Percentiles rank a stretch among this genome's conserved stretches.
Conservation (phyloP, 2,888 invertebrate species). For the Polylopha cassiicola region DNA sequence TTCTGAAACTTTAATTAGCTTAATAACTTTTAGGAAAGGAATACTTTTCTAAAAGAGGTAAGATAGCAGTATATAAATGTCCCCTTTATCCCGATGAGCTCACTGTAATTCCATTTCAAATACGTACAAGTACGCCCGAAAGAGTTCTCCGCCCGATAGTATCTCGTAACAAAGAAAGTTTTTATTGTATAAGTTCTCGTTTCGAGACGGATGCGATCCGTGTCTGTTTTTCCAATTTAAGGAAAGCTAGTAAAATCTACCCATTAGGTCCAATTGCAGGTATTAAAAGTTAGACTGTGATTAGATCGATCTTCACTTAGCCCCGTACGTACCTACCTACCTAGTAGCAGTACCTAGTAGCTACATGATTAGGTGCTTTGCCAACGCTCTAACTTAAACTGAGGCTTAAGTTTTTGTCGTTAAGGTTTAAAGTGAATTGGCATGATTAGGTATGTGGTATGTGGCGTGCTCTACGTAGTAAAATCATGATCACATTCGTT, state of each 20-base stretch:
- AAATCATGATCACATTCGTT: conserved; percentile 8
- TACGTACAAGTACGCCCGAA: conserved; percentile 47
- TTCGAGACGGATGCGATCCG: conserved; percentile 50
- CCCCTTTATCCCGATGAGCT: conserved; percentile 28
- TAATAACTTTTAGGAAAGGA: conserved; percentile 35
- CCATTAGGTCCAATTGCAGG: conserved; percentile 27
- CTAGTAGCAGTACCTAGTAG: no score
- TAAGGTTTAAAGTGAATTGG: background rate
- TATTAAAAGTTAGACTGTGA: conserved; percentile 10
- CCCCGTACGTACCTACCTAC: no score
- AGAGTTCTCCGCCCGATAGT: conserved; percentile 60
- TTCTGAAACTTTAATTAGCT: conserved; percentile 48
- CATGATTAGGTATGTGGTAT: background rate
- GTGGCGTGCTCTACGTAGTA: conserved; percentile 9
- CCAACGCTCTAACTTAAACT: no score
- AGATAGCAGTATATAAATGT: conserved; percentile 22
- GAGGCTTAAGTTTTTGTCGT: background rate
- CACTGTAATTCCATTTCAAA: conserved; percentile 41
- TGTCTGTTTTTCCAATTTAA: conserved; percentile 68
- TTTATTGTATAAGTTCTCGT: conserved; percentile 64
- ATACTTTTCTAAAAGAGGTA: conserved; percentile 21
- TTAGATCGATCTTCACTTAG: conserved; percentile 9
- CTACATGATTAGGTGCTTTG: no score
- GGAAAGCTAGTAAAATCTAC: conserved; percentile 56
- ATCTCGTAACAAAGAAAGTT: conserved; percentile 75